Evolutionary conservation across 2,797 vertebrate species (phyloP).

Genomic region (Rhabdophis nuchalis): DNA sequence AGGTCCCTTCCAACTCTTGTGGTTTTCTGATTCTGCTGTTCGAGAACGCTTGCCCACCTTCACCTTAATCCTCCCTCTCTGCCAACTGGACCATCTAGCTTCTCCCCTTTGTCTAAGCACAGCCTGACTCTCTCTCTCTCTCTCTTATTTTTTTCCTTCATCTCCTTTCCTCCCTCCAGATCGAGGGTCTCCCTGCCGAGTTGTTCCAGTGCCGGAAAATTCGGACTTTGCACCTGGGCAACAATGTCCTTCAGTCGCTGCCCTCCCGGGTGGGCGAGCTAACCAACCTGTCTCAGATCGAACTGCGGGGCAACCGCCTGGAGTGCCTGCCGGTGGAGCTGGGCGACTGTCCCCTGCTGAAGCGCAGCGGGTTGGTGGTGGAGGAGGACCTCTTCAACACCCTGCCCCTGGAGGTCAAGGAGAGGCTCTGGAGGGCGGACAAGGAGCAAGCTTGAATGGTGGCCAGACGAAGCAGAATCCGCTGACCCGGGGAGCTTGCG

Average conservation of each 20-base stretch:
- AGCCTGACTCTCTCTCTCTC: not conserved
- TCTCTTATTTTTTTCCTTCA: too few species aligned
- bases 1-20: not conserved
- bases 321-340: constrained; percentile 96
- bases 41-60: not conserved
- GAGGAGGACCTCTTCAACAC: constrained; percentile 97
- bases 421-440: constrained; percentile 89
- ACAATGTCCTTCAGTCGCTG: constrained; percentile 90
- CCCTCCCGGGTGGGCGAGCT: constrained; percentile 95
- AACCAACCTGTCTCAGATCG: constrained; percentile 88
- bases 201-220: constrained; percentile 98
- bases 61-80: not conserved
- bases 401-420: constrained; percentile 90
- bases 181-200: constrained; percentile 91
- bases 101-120: not conserved
- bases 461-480: not conserved
- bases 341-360: constrained; percentile 90
- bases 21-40: not conserved
- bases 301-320: constrained; percentile 91
- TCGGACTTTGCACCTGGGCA: constrained; percentile 90
- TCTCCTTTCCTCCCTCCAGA: constrained; percentile 67
- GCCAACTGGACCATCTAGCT: not conserved
- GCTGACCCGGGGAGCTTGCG: not conserved
- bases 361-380: constrained; percentile 88
- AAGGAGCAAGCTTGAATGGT: constrained; percentile 86